Evolutionary conservation across 2,888 invertebrate species (phyloP).

Genomic region (Leucophenga montana): DNA sequence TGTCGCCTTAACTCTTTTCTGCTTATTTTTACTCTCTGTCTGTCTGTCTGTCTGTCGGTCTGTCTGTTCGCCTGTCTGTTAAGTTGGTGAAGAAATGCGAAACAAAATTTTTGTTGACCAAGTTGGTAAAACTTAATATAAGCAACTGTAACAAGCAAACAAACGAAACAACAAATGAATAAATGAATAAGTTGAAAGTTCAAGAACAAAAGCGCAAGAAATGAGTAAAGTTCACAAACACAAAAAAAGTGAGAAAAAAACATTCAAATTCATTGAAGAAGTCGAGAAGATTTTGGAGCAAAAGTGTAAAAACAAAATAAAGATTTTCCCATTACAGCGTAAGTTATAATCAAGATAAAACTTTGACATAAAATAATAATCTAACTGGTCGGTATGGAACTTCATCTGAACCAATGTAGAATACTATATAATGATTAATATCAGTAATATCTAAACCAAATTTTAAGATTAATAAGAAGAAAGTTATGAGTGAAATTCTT

Average conservation of each 20-base stretch:
- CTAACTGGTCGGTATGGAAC: too few relatives aligned
- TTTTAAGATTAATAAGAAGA: too few relatives aligned
- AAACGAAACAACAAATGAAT: conserved; percentile 33
- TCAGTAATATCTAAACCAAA: too few relatives aligned
- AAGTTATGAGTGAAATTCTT: too few relatives aligned
- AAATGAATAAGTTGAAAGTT: conserved; percentile 38
- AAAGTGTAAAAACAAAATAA: background rate
- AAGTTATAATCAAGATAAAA: too few relatives aligned
- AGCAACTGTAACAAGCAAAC: conserved; percentile 24
- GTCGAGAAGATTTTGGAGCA: background rate
- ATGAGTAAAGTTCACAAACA: conserved; percentile 36
- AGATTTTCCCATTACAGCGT: background rate
- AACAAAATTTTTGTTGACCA: background rate
- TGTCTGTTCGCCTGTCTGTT: background rate
- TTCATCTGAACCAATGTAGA: too few relatives aligned
- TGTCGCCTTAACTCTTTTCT: background rate
- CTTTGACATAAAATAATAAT: too few relatives aligned
- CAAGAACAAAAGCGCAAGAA: conserved; percentile 19
- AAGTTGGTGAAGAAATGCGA: background rate
- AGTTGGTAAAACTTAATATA: conserved; percentile 4
- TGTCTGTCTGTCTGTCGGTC: background rate
- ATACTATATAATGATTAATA: too few relatives aligned
- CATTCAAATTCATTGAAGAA: conserved; percentile 30
- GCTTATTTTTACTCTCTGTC: background rate
- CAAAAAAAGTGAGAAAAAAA: conserved; percentile 28